Percentiles rank a stretch among this genome's conserved stretches.
Evolutionary conservation across 2,113 vertebrate genomes (phyloP).

Genomic region (Ciconia maguari): DNA sequence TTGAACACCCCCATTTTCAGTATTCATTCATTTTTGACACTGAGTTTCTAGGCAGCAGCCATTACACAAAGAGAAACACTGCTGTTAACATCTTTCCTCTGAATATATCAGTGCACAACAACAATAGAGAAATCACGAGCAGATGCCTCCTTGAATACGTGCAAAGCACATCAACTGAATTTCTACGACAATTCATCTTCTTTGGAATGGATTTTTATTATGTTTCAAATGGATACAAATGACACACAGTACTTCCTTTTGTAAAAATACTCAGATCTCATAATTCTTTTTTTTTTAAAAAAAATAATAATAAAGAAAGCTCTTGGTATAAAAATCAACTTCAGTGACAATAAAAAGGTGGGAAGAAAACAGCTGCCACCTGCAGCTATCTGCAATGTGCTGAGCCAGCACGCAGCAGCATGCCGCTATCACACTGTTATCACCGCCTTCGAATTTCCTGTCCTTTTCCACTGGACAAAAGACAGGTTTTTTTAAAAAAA

Average conservation of each 20-base stretch:
- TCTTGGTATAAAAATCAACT: neutral
- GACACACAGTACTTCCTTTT: neutral
- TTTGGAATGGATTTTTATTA: neutral
- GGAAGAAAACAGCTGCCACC: neutral
- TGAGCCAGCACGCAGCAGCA: neutral
- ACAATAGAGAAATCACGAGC: neutral
- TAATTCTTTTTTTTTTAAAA: neutral
- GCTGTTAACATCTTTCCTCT: neutral
- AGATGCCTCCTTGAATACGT: neutral
- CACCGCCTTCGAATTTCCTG: neutral
- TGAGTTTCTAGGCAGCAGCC: neutral
- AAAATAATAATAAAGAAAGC: neutral
- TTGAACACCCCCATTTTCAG: neutral
- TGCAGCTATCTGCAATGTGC: neutral
- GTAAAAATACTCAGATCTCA: neutral
- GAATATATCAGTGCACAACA: neutral
- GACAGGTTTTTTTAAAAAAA: neutral
- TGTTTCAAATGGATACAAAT: neutral
- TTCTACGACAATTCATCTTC: neutral
- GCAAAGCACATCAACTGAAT: neutral
- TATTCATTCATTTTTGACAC: neutral
- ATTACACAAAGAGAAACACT: neutral
- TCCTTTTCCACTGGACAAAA: neutral
- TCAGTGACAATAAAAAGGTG: neutral
- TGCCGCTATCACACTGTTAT: fast-evolving